Evolutionary conservation across 2,888 invertebrate genomes (phyloP), one percentile per base, ranked within the genome.

Genomic region (Ellobium chinense): DNA sequence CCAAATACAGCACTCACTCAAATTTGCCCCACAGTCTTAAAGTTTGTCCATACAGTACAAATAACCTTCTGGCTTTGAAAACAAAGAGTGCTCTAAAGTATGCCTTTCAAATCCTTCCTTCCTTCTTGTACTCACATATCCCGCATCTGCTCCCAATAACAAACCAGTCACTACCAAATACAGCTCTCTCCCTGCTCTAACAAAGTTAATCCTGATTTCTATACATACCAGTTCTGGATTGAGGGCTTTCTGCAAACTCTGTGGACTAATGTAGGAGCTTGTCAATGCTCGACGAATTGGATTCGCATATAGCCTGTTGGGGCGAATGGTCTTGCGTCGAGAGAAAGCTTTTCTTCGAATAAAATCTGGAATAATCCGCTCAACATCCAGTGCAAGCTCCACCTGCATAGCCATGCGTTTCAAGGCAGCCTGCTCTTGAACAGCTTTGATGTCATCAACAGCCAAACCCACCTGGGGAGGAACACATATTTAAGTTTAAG

Each of bases 381-480:
- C 94, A 36, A 94, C 93, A 79, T 93, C 93, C 69, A 94, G 84
- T 5, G 92, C 93, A 80, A 94, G 85, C 82, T 93, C 92, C 36
- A 93, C 93, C 89, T 92, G 91, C 92, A 92, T 92, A 78, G 91
- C 92, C 85, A 91, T 87, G 69, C 92, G 88, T 83, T 92, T 93
- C 21, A 94, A 89, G 18, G 92, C 93, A 27, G 94, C 94, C 84
- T 94, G 92, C 68, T 94, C 93, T 85, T 94, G 94, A 24, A 94
- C 94, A 62, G 92, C 93, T 84, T 94, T 94, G 85, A 94, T 94
- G 89, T 94, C 94, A 86, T 94, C 94, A 46, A 94, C 94, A 82
- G 94, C 94, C 88, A 94, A 87, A 90, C 94, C 94, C 82, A 93
- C 91, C 92, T 92, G 80, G 46, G 18, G 46, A 12, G 46, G 46